phyloP scores from a whole-genome alignment of 2,113 vertebrate genomes.

The Pimephales promelas region DNA sequence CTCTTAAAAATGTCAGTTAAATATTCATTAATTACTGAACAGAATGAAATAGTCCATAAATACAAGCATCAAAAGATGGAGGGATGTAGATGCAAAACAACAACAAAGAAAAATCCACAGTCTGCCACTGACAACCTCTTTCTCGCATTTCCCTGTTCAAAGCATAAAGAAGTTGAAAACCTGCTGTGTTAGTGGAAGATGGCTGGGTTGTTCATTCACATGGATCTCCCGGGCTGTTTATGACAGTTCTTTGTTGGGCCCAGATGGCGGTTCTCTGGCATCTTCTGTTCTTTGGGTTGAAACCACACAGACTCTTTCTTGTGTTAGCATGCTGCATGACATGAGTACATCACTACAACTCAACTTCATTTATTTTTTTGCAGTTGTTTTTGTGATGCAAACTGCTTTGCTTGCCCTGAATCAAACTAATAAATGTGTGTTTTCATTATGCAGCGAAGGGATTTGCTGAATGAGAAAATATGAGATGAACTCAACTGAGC shows the following conservation, averaged over 20 bases:
- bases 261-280: slow-evolving; percentile 51
- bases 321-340: slow-evolving; percentile 26
- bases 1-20: neutral
- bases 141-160: slow-evolving; percentile 35
- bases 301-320: slow-evolving; percentile 40
- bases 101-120: neutral
- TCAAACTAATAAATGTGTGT: slow-evolving; percentile 36
- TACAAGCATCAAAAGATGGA: slow-evolving; percentile 2
- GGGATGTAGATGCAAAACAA: neutral
- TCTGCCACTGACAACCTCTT: slow-evolving; percentile 31
- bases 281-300: slow-evolving; percentile 45
- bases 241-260: slow-evolving; percentile 55
- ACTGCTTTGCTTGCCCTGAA: slow-evolving; percentile 13
- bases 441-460: slow-evolving; percentile 31
- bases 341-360: slow-evolving; percentile 34
- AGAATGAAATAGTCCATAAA: slow-evolving; percentile 6
- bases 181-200: slow-evolving; percentile 43
- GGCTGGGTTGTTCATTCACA: slow-evolving; percentile 52
- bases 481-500: slow-evolving; percentile 34
- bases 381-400: slow-evolving; percentile 10
- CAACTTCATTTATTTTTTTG: slow-evolving; percentile 18
- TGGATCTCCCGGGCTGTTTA: slow-evolving; percentile 47
- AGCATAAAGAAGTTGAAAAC: slow-evolving; percentile 43
- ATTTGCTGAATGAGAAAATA: slow-evolving; percentile 41
- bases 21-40: neutral